Conservation (phyloP, 2,888 invertebrate genomes). For the Pyralis farinalis region DNA sequence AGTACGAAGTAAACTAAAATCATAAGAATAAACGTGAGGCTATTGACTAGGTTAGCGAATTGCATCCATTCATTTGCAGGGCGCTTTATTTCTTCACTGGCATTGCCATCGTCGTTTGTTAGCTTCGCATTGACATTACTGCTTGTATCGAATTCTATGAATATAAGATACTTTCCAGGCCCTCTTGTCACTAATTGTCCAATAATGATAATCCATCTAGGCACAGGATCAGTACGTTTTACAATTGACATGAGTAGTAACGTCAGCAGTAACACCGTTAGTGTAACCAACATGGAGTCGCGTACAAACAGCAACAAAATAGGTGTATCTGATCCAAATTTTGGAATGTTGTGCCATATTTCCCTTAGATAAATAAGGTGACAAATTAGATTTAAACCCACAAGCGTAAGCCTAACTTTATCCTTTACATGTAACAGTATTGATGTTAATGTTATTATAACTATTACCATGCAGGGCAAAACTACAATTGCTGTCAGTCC, state of each 20-base stretch:
- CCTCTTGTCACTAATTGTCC: slow-evolving; percentile 50
- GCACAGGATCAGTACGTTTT: slow-evolving; percentile 43
- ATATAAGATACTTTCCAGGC: slow-evolving; percentile 62
- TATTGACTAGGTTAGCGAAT: slow-evolving; percentile 61
- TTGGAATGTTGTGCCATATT: slow-evolving; percentile 81
- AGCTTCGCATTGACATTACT: slow-evolving; percentile 39
- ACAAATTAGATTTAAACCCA: slow-evolving; percentile 80
- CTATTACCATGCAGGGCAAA: slow-evolving; percentile 77
- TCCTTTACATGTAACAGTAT: slow-evolving; percentile 80
- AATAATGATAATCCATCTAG: slow-evolving; percentile 49
- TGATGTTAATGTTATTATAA: slow-evolving; percentile 79
- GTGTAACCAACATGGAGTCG: slow-evolving; percentile 65
- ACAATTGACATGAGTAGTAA: slow-evolving; percentile 55
- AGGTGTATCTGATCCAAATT: slow-evolving; percentile 81
- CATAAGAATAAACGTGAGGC: slow-evolving; percentile 46
- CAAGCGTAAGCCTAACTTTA: slow-evolving; percentile 76
- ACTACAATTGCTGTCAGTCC: slow-evolving; percentile 79
- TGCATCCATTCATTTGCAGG: slow-evolving; percentile 56
- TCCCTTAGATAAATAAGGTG: slow-evolving; percentile 82
- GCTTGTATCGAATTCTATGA: slow-evolving; percentile 65
- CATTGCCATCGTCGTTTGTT: slow-evolving; percentile 35
- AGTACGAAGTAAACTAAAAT: slow-evolving; percentile 56
- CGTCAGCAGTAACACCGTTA: slow-evolving; percentile 54
- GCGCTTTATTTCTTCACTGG: slow-evolving; percentile 30
- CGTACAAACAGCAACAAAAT: slow-evolving; percentile 70